Evolutionary conservation across 2,888 invertebrate species (phyloP).

Genomic region (Luperina testacea): DNA sequence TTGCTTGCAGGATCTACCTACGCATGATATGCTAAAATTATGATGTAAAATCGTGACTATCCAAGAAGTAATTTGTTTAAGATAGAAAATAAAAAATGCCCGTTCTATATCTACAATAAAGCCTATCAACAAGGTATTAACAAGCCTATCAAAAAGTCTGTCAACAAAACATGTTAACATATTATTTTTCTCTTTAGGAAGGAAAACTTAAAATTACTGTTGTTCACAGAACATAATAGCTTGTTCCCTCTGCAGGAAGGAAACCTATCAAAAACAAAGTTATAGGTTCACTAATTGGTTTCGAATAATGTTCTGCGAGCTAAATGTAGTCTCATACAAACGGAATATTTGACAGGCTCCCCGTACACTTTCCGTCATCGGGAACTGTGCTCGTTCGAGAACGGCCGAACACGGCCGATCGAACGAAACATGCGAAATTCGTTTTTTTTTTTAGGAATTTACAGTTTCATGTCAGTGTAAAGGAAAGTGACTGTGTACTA

Average conservation of each 20-base stretch:
- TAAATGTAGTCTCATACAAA: not conserved
- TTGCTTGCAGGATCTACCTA: not conserved
- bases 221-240: not conserved
- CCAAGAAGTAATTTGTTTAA: not conserved
- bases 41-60: not conserved
- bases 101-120: not conserved
- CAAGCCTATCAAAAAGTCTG: too few relatives aligned
- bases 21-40: not conserved
- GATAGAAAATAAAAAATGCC: not conserved
- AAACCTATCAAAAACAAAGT: not conserved
- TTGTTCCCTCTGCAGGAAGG: not conserved
- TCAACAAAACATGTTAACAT: not conserved
- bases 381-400: not conserved
- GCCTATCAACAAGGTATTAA: too few relatives aligned
- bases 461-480: not conserved
- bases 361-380: too few relatives aligned
- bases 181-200: not conserved
- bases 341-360: not conserved
- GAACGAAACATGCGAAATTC: not conserved
- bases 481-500: not conserved
- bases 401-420: not conserved
- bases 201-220: not conserved
- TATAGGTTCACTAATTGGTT: not conserved
- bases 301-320: not conserved
- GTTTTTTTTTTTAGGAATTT: not conserved